A percentile compares a stretch with the other conserved stretches of the same genome.
Evolutionary conservation across 2,113 vertebrate species (phyloP).

Genomic region (Aspidoscelis tigris): DNA sequence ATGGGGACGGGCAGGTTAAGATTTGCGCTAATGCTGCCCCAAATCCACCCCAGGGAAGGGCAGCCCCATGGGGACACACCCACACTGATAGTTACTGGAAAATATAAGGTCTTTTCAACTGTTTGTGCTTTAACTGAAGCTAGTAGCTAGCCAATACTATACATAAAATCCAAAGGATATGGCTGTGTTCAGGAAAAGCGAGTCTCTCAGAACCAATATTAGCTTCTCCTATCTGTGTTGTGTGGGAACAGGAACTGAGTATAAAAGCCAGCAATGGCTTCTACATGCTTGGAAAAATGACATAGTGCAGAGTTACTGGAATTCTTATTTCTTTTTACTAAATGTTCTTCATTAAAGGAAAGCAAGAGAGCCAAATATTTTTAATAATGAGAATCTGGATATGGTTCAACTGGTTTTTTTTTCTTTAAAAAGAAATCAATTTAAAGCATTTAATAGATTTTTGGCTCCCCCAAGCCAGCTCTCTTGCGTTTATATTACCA

Average conservation of each 20-base stretch:
- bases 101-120: background rate
- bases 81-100: background rate
- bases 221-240: slow-evolving; percentile 1
- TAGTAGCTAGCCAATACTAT: background rate
- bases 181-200: background rate
- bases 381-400: slow-evolving; percentile 87
- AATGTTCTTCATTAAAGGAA: slow-evolving; percentile 56
- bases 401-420: slow-evolving; percentile 62
- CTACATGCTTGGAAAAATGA: slow-evolving; percentile 28
- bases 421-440: slow-evolving; percentile 71
- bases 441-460: slow-evolving; percentile 84
- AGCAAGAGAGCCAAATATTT: slow-evolving; percentile 79
- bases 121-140: background rate
- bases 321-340: slow-evolving; percentile 29
- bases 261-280: background rate
- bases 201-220: background rate
- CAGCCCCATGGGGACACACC: too few species aligned
- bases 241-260: slow-evolving; percentile 7
- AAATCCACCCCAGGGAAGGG: too few species aligned
- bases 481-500: slow-evolving; percentile 73
- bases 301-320: slow-evolving; percentile 37
- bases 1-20: too few species aligned
- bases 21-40: too few species aligned
- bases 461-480: slow-evolving; percentile 70
- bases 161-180: background rate